Percentiles rank a stretch among this genome's conserved stretches.
phyloP scores from a whole-genome alignment of 2,113 vertebrate species.

The Mormyrus lacerda region DNA sequence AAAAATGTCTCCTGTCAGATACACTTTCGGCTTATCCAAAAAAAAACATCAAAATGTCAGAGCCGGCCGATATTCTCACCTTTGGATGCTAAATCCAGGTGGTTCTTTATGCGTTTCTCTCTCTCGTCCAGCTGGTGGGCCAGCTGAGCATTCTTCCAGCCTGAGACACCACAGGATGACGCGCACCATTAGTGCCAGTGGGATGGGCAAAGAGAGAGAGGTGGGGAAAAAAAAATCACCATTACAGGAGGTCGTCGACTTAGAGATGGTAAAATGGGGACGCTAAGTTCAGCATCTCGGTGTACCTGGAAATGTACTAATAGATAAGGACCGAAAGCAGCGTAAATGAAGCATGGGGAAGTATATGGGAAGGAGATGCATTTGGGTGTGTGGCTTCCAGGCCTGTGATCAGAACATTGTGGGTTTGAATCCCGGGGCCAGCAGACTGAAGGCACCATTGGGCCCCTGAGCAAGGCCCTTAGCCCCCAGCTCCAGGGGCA shows the following conservation, averaged over 20 bases:
- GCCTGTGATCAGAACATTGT: background rate
- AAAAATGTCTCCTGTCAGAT: background rate
- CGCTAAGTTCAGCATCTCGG: background rate
- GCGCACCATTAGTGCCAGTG: background rate
- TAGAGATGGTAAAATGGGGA: background rate
- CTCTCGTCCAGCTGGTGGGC: slow-evolving; percentile 68
- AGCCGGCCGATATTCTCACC: slow-evolving; percentile 45
- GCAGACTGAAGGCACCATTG: background rate
- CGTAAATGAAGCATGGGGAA: background rate
- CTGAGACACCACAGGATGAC: slow-evolving; percentile 38
- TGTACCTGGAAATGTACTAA: background rate
- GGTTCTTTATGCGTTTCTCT: slow-evolving; percentile 66
- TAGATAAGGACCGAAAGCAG: background rate
- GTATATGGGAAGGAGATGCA: background rate
- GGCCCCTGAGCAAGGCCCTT: background rate
- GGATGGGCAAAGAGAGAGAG: background rate
- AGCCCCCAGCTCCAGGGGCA: background rate
- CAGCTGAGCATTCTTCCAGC: slow-evolving; percentile 74
- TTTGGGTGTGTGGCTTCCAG: background rate
- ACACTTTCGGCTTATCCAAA: background rate
- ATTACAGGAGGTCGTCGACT: background rate
- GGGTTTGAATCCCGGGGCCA: background rate
- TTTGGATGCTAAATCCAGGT: slow-evolving; percentile 70
- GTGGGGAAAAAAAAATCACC: background rate
- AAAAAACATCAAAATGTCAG: background rate